phyloP scores from a whole-genome alignment of 2,888 invertebrate species.

The Ypsolopha sequella region DNA sequence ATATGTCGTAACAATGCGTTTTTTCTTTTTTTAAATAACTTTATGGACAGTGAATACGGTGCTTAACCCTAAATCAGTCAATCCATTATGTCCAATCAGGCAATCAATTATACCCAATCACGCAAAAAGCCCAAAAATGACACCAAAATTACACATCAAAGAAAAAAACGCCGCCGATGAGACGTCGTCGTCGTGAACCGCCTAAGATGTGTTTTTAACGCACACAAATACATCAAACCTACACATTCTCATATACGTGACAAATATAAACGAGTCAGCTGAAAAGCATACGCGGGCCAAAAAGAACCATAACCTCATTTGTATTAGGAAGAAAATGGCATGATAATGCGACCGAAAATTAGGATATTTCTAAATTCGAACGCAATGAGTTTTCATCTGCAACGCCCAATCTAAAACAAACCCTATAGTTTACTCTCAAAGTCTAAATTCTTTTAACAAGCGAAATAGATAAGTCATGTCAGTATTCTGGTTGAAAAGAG shows the following conservation, averaged over 20 bases:
- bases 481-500: conserved; percentile 55
- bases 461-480: conserved; percentile 50
- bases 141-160: conserved; percentile 2
- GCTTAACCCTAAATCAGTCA: not conserved
- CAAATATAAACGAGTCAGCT: conserved; percentile 64
- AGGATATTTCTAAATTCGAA: conserved; percentile 63
- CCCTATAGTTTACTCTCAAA: not conserved
- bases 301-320: conserved; percentile 11
- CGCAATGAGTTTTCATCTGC: conserved; percentile 32
- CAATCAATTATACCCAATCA: not conserved
- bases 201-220: conserved; percentile 56
- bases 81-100: not conserved
- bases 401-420: conserved; percentile 14
- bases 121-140: not conserved
- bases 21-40: too few relatives aligned
- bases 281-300: conserved; percentile 31
- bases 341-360: conserved; percentile 28
- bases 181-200: conserved; percentile 19
- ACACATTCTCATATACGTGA: conserved; percentile 30
- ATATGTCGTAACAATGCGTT: too few relatives aligned
- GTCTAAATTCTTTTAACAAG: conserved; percentile 5
- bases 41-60: too few relatives aligned
- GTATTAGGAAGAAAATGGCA: conserved; percentile 16
- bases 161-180: conserved; percentile 5
- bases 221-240: conserved; percentile 21